Evolutionary conservation across 2,113 vertebrate species (phyloP).

Genomic region (Rhabdornis inornatus): DNA sequence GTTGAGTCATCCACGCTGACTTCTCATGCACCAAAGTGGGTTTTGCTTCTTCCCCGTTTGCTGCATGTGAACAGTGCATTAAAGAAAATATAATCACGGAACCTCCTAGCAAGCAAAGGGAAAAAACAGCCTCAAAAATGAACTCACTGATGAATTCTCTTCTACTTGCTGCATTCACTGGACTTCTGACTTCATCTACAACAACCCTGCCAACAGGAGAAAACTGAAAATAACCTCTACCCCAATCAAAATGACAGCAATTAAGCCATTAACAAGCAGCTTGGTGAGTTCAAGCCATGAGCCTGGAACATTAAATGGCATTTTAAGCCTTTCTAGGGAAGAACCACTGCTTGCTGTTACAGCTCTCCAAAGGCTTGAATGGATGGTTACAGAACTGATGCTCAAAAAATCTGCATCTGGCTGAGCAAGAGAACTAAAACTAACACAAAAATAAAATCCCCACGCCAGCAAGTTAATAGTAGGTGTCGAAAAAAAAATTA

Average conservation of each 20-base stretch:
- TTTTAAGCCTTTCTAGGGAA: background rate
- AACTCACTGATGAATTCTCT: background rate
- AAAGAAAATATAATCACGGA: background rate
- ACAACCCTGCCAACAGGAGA: background rate
- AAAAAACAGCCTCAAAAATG: background rate
- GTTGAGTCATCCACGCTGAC: background rate
- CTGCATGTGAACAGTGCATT: accelerated
- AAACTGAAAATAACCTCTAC: background rate
- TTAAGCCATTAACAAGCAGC: background rate
- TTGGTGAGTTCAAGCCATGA: background rate
- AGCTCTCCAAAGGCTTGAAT: background rate
- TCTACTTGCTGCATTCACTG: background rate
- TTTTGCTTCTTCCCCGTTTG: background rate
- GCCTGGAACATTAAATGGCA: background rate
- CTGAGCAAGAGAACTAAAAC: background rate
- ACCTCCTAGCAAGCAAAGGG: background rate
- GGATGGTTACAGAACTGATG: background rate
- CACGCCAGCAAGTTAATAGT: background rate
- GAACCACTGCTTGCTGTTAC: background rate
- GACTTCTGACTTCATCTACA: background rate
- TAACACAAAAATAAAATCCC: background rate
- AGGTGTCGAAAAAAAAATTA: background rate
- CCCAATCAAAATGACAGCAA: background rate
- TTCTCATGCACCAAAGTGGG: background rate
- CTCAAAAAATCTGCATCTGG: background rate